Conservation (phyloP, 2,113 vertebrate species). For the Prinia subflava region DNA sequence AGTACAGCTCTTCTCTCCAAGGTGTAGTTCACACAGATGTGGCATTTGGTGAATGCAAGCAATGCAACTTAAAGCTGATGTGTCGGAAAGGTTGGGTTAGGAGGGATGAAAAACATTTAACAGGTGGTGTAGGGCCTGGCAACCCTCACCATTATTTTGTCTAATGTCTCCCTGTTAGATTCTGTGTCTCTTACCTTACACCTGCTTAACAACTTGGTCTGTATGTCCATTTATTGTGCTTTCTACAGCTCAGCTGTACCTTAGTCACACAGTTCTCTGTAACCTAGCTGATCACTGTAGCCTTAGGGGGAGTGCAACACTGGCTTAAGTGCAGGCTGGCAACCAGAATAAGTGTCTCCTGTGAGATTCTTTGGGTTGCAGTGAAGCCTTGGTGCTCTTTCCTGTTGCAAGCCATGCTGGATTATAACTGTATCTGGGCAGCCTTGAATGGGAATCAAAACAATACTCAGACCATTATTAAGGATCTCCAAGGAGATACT, state of each 20-base stretch:
- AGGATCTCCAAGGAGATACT: background rate
- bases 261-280: background rate
- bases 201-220: background rate
- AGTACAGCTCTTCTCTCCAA: background rate
- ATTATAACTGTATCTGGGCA: background rate
- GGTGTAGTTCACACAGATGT: background rate
- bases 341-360: background rate
- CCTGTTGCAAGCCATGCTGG: background rate
- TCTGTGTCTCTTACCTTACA: background rate
- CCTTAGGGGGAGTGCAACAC: background rate
- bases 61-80: background rate
- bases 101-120: background rate
- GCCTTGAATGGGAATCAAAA: background rate
- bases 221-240: background rate
- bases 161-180: background rate
- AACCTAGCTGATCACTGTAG: background rate
- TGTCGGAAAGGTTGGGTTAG: background rate
- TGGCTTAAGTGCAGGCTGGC: background rate
- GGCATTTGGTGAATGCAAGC: conserved; percentile 7
- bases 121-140: background rate
- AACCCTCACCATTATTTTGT: background rate
- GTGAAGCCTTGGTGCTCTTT: background rate
- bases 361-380: background rate
- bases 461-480: background rate
- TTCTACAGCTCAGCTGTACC: background rate